Percentiles rank a stretch among this genome's conserved stretches.
phyloP scores from a whole-genome alignment of 2,888 invertebrate genomes.

The Acleris emargana region DNA sequence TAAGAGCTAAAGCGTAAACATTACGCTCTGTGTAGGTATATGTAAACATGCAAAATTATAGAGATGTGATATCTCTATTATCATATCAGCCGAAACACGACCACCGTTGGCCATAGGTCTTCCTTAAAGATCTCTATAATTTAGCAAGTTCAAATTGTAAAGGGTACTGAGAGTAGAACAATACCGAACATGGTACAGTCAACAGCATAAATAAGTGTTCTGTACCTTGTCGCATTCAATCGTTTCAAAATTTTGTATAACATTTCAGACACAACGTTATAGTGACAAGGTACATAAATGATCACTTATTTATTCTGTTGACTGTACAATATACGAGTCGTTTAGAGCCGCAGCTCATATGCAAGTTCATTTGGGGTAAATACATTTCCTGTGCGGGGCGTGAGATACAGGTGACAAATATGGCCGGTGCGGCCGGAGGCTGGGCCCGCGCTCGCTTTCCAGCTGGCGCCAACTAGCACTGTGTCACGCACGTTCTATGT shows the following conservation, averaged over 20 bases:
- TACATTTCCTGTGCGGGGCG: constrained; percentile 43
- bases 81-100: no score
- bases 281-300: no score
- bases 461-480: neutral
- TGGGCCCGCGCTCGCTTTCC: constrained; percentile 30
- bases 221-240: no score
- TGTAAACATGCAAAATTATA: no score
- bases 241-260: no score
- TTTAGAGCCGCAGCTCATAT: constrained; percentile 35
- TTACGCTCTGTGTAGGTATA: no score
- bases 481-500: neutral
- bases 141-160: neutral
- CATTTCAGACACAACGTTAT: no score
- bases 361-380: constrained; percentile 45
- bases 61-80: no score
- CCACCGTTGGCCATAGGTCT: no score
- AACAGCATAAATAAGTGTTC: no score
- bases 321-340: constrained; percentile 35
- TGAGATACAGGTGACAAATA: constrained; percentile 48
- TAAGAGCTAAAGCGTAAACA: no score
- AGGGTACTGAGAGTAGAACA: neutral
- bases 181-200: neutral
- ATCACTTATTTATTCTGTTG: no score
- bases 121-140: neutral
- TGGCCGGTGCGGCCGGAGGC: constrained; percentile 31